phyloP scores from a whole-genome alignment of 2,888 invertebrate species.

The Hyposoter didymator region DNA sequence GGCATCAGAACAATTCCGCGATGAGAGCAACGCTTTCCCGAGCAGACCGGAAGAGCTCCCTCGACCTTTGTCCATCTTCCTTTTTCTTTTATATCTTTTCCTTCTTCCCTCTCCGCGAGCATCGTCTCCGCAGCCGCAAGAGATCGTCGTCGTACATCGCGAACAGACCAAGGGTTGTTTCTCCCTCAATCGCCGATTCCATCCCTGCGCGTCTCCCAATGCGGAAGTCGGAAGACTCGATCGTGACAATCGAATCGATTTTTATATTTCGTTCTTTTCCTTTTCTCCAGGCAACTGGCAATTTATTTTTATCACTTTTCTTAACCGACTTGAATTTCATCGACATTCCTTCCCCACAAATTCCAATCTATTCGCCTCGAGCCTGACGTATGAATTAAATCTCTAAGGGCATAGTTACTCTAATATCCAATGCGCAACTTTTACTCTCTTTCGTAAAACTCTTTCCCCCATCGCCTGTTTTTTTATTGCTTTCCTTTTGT shows the following conservation, averaged over 20 bases:
- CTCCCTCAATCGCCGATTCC: neutral
- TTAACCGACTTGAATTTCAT: slow-evolving; percentile 50
- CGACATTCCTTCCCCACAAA: slow-evolving; percentile 20
- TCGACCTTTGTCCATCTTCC: slow-evolving; percentile 18
- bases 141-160: neutral
- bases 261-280: neutral
- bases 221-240: neutral
- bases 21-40: slow-evolving; percentile 56
- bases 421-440: slow-evolving; percentile 29
- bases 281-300: neutral
- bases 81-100: neutral
- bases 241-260: neutral
- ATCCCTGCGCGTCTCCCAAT: no score
- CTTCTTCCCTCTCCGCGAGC: slow-evolving; percentile 4
- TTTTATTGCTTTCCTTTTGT: slow-evolving; percentile 21
- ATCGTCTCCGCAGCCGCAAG: slow-evolving; percentile 3
- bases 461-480: slow-evolving; percentile 35
- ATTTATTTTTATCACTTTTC: slow-evolving; percentile 21
- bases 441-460: slow-evolving; percentile 53
- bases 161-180: slow-evolving; percentile 7
- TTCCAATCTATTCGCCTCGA: slow-evolving; percentile 15
- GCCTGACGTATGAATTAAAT: slow-evolving; percentile 9
- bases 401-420: slow-evolving; percentile 28
- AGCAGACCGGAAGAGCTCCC: slow-evolving; percentile 56
- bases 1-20: slow-evolving; percentile 47